Evolutionary conservation across 2,113 vertebrate species (phyloP).

Genomic region (Caretta caretta): DNA sequence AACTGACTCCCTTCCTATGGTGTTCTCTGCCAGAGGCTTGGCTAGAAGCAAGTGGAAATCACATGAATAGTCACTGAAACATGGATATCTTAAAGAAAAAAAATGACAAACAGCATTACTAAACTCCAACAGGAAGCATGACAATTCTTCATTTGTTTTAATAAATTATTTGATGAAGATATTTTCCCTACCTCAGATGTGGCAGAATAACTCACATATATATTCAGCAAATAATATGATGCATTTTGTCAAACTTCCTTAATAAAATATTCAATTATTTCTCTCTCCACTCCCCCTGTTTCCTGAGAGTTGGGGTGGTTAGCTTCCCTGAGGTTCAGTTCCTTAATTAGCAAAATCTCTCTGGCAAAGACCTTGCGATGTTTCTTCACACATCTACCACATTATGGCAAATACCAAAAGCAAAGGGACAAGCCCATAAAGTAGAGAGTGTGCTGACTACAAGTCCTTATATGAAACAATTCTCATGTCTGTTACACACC

Average conservation of each 20-base stretch:
- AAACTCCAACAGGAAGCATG: background rate
- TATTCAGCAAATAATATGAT: background rate
- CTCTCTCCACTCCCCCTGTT: background rate
- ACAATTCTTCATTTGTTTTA: background rate
- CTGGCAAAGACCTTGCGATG: background rate
- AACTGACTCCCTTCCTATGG: background rate
- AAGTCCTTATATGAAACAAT: conserved; percentile 9
- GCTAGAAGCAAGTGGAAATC: background rate
- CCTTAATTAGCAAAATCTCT: conserved; percentile 31
- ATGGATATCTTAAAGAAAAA: background rate
- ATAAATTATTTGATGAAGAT: background rate
- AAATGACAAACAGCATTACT: background rate
- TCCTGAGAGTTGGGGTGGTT: background rate
- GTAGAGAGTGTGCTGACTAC: background rate
- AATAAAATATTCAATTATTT: background rate
- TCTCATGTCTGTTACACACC: background rate
- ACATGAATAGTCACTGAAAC: background rate
- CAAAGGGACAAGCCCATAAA: conserved; percentile 4
- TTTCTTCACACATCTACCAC: background rate
- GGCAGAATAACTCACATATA: background rate
- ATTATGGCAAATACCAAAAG: background rate
- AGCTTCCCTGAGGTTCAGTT: background rate
- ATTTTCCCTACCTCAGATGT: background rate
- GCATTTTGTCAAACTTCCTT: background rate
- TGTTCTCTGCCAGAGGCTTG: background rate